Percentiles rank a stretch among this genome's conserved stretches.
phyloP scores from a whole-genome alignment of 2,888 invertebrate genomes.

The Thymelicus lineola region DNA sequence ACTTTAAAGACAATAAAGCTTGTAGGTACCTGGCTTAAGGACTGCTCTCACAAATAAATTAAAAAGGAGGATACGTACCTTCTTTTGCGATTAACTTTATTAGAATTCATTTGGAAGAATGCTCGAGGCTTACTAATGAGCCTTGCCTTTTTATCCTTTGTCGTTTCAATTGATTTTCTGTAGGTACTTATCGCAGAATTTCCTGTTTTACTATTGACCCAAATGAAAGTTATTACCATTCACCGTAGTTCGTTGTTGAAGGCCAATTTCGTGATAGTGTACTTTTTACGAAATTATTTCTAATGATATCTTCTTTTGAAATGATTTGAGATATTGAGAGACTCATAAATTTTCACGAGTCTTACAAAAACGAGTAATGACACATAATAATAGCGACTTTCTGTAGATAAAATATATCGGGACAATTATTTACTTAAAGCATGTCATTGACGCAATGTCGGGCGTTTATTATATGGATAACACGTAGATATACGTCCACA shows the following conservation, averaged over 20 bases:
- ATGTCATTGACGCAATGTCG: no score
- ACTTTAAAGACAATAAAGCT: conserved; percentile 57
- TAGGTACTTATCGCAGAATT: conserved; percentile 25
- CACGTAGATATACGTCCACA: neutral
- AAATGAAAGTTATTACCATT: conserved; percentile 60
- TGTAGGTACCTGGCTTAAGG: conserved; percentile 49
- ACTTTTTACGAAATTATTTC: conserved; percentile 50
- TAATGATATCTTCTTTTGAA: conserved; percentile 34
- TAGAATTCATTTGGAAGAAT: conserved; percentile 73
- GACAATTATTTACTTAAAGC: no score
- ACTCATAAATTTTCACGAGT: neutral
- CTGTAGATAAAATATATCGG: no score
- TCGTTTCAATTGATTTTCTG: conserved; percentile 45
- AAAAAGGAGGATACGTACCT: conserved; percentile 58
- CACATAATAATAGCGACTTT: no score
- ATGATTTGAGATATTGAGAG: neutral
- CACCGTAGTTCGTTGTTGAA: conserved; percentile 52
- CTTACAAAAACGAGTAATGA: neutral
- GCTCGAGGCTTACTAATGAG: conserved; percentile 67
- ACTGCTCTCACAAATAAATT: conserved; percentile 60
- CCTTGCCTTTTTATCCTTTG: conserved; percentile 58
- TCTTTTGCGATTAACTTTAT: conserved; percentile 73
- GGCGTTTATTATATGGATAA: no score
- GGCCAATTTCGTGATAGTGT: conserved; percentile 42
- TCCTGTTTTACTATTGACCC: conserved; percentile 3